Base-by-base conservation (phyloP, 2,888 invertebrate genomes). In the Brachypterus glaber region DNA sequence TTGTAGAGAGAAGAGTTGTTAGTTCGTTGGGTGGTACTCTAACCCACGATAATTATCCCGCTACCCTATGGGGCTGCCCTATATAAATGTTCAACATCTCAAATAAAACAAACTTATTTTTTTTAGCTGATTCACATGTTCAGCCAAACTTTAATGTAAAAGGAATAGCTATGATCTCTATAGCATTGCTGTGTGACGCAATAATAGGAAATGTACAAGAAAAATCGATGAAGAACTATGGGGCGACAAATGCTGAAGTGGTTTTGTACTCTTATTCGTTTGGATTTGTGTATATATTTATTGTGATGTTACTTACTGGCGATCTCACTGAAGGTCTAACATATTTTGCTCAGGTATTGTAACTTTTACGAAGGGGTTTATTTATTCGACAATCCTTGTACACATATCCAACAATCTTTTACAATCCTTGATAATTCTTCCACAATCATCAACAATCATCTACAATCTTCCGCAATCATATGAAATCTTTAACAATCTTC, bases 141-240 rank as follows among this genome's bases (percentile, higher is more conserved):
- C 80, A 80, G 4, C 83, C 83, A n/a, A 80, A 79, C 54, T 85
- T 84, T 49, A 73, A 82, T 54, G 59, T 72, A 1, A 57, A 76
- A 13, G 87, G 87, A 1, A 77, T 87, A 1, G 57, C 76, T 1
- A 79, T 87, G 68, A 87, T 87, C 50, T 84, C 82, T 1, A 69
- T 84, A 51, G 96, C 96, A 0, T 64, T 97, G 34, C 66, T 93
- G 2, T 95, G 93, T 55, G 96, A 97, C 67, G 96, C 96, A 0
- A 76, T 87, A 7, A 95, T 97, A 47, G 96, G 96, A 13, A 97
- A 97, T 67, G 85, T 95, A 0, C 96, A 97, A 66, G 96, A 97
- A 63, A 93, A 93, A 60, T 82, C 84, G 0, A 91, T 97, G 85
- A 87, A 85, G 54, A 76, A 77, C 43, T 75, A 82, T 58, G 76